These are phyloP conservation scores for Sardina pilchardus DNA, from an alignment of 2,113 vertebrate species.

Conservation along the genomic window DNA sequence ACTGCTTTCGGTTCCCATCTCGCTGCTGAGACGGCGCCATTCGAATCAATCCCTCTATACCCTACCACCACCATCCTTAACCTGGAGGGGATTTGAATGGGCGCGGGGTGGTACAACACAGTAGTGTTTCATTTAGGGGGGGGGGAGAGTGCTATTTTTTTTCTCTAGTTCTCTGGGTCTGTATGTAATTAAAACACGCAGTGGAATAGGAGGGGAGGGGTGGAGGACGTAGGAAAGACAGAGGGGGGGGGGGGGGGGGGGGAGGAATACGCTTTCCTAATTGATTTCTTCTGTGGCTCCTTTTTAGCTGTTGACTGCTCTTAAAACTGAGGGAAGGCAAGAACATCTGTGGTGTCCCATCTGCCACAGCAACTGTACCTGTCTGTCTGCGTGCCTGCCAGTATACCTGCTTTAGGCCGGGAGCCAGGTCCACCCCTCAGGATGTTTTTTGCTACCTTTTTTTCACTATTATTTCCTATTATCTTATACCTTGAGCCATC, in stretches of 20 bases:
- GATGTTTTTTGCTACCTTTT: no score
- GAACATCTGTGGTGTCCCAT: background rate
- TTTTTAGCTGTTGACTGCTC: slow-evolving; percentile 38
- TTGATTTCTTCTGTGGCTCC: slow-evolving; percentile 62
- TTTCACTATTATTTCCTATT: no score
- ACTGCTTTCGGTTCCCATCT: background rate
- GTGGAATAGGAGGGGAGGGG: slow-evolving; percentile 39
- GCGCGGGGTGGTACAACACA: background rate
- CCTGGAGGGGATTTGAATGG: background rate
- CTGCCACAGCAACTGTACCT: background rate
- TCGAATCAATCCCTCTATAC: background rate
- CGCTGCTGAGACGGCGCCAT: background rate
- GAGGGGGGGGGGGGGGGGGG: background rate
- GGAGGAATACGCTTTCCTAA: slow-evolving; percentile 40
- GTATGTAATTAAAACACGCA: slow-evolving; percentile 44
- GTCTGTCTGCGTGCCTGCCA: background rate
- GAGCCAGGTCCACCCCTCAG: no score
- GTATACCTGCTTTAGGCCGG: no score
- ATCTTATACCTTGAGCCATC: no score
- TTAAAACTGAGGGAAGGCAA: slow-evolving; percentile 18
- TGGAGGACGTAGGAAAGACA: background rate
- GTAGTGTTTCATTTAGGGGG: background rate
- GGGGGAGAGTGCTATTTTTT: background rate
- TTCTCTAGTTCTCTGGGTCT: slow-evolving; percentile 27
- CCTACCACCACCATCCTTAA: background rate